Base-by-base conservation (phyloP, 2,113 vertebrate species). In the Phaetusa simplex region DNA sequence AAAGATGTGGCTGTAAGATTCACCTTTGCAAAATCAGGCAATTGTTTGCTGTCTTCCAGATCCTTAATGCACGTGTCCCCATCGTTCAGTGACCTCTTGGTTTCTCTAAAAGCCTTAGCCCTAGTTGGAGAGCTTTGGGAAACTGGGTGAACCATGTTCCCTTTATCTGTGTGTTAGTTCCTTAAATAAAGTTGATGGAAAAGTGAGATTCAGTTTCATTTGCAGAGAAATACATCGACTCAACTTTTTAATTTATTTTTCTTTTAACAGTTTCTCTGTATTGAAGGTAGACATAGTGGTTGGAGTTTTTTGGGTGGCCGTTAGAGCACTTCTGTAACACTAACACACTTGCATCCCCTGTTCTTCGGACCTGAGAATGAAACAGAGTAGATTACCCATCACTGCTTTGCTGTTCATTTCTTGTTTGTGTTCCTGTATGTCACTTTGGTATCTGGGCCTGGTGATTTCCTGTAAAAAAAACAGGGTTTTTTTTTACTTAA, bases 51-150 rank as follows among this genome's bases (percentile, higher is more conserved):
- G 5, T 65, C 13, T 77, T 78, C 14, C 26, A 26, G 20, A 34
- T 64, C 56, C 59, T 47, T 56, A 40, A 36, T 30, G 38, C 19
- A 8, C 0, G 0, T 66, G 26, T 65, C 23, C 34, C 16, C 8
- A 3, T 65, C 1, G 0, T 52, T 83, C 71, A 86, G 2, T n/a
- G 45, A 12, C 61, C 43, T 16, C 12, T 69, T 69, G 21, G 6
- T 64, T 45, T 64, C 55, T 74, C 6, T 58, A 24, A 69, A 56
- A 91, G 49, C 49, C n/a, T 69, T 43, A 50, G 47, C 9, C 14
- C 21, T 74, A 43, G 21, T 30, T 45, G 36, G 40, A 73, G 64
- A 27, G 40, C 40, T 56, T 30, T 43, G 59, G 27, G 16, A 61
- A 56, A 38, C 6, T 83, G 66, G 15, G 12, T 43, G 27, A 50